phyloP scores from a whole-genome alignment of 2,888 invertebrate genomes.

The Argyra leucocephala region DNA sequence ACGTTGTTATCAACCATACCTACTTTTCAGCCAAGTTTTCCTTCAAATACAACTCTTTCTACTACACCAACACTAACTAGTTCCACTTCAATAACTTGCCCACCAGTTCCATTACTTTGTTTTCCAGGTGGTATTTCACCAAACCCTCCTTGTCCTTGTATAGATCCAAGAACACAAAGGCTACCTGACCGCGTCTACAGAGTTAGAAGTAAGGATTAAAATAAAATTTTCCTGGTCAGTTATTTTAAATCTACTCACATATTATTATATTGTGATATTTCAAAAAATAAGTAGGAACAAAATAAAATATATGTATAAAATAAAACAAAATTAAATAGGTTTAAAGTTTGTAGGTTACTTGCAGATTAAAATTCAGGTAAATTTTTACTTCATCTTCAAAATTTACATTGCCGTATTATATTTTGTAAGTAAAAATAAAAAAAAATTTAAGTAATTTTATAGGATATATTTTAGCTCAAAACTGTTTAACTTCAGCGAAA shows the following conservation, averaged over 20 bases:
- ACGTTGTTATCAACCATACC: conserved; percentile 17
- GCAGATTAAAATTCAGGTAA: no score
- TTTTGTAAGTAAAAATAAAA: no score
- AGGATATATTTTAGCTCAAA: conserved; percentile 31
- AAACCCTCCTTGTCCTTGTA: conserved; percentile 38
- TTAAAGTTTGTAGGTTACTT: no score
- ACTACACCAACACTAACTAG: conserved; percentile 20
- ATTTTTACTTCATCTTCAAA: no score
- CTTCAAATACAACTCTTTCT: conserved; percentile 13
- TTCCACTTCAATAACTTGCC: conserved; percentile 27
- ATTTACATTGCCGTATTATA: no score
- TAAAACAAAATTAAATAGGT: no score
- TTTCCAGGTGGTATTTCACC: conserved; percentile 34
- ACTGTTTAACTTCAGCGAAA: conserved; percentile 47
- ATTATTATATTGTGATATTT: background rate
- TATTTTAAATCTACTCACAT: no score
- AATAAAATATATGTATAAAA: no score
- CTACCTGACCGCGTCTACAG: background rate
- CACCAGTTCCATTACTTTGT: conserved; percentile 34
- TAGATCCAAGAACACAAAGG: conserved; percentile 34
- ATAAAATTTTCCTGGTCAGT: no score
- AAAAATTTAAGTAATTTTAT: no score
- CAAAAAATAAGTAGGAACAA: background rate
- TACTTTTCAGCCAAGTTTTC: conserved; percentile 12
- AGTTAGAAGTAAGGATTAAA: background rate